A percentile compares a stretch with the other conserved stretches of the same genome.
phyloP scores from a whole-genome alignment of 2,113 vertebrate species.

The Danionella cerebrum region DNA sequence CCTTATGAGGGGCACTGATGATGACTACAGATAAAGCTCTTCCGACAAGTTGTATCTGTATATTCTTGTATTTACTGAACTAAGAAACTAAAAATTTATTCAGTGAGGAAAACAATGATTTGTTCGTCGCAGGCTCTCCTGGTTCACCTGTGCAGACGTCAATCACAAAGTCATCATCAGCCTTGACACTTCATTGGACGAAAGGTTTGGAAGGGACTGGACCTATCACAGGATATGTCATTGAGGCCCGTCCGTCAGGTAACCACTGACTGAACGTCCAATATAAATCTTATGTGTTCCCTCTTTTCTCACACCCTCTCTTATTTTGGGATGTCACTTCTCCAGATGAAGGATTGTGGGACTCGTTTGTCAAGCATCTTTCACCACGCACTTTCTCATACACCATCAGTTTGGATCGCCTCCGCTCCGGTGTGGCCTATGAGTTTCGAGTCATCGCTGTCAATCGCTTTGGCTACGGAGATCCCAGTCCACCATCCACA shows the following conservation, averaged over 20 bases:
- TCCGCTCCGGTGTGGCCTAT: slow-evolving; percentile 84
- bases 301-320: neutral
- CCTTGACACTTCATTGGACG: slow-evolving; percentile 77
- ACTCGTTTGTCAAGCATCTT: slow-evolving; percentile 82
- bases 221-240: slow-evolving; percentile 77
- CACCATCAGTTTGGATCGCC: slow-evolving; percentile 73
- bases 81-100: too few relatives aligned
- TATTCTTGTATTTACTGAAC: too few relatives aligned
- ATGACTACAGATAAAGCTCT: too few relatives aligned
- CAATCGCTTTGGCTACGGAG: slow-evolving; percentile 83
- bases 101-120: neutral
- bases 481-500: slow-evolving; percentile 79
- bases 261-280: neutral
- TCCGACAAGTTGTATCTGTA: too few relatives aligned
- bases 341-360: slow-evolving; percentile 91
- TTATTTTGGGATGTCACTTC: slow-evolving; percentile 2
- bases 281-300: neutral
- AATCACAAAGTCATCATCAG: slow-evolving; percentile 79
- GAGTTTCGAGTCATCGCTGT: slow-evolving; percentile 89
- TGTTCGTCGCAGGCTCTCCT: slow-evolving; percentile 69
- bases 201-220: slow-evolving; percentile 70
- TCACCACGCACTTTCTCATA: slow-evolving; percentile 76
- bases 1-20: too few relatives aligned
- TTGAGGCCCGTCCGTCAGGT: slow-evolving; percentile 94
- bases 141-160: slow-evolving; percentile 75